Conservation (phyloP, 1,140 invertebrate species). For the Rhyzopertha dominica region DNA sequence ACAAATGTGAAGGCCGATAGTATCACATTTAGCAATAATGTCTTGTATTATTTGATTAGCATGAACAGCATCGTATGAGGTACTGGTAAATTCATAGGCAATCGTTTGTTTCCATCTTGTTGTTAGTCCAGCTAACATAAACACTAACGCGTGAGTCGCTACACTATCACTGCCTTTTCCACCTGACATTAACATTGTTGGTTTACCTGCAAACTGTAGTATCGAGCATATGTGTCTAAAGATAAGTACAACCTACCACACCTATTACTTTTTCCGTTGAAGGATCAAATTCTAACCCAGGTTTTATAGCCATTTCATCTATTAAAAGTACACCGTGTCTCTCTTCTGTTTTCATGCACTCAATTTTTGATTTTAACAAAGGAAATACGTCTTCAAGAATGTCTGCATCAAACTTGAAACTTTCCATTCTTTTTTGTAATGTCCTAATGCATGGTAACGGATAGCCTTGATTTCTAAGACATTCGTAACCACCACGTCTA, state of each 20-base stretch:
- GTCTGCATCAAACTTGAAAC: conserved; percentile 10
- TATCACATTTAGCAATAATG: background rate
- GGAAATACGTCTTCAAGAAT: conserved; percentile 11
- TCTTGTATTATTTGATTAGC: conserved; percentile 7
- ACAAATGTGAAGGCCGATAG: background rate
- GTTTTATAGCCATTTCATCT: conserved; percentile 14
- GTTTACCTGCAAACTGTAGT: too few relatives aligned
- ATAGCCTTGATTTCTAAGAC: conserved; percentile 6
- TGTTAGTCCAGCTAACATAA: conserved; percentile 4
- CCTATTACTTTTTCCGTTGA: conserved; percentile 4
- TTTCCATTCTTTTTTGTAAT: conserved; percentile 9
- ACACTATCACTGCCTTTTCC: background rate
- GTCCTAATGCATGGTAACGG: conserved; percentile 12
- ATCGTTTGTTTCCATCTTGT: conserved; percentile 11
- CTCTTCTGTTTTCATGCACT: conserved; percentile 5
- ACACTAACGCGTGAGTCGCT: conserved; percentile 12
- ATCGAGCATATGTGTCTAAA: too few relatives aligned
- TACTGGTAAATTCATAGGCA: conserved; percentile 9
- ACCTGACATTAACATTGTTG: conserved; percentile 4
- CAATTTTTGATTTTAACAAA: conserved; percentile 2
- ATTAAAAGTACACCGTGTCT: conserved; percentile 6
- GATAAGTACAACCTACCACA: too few relatives aligned
- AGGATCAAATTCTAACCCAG: conserved; percentile 6
- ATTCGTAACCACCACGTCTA: too few relatives aligned
- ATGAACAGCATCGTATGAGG: conserved; percentile 5